phyloP scores from a whole-genome alignment of 2,888 invertebrate genomes.

The Ceraclea dissimilis region DNA sequence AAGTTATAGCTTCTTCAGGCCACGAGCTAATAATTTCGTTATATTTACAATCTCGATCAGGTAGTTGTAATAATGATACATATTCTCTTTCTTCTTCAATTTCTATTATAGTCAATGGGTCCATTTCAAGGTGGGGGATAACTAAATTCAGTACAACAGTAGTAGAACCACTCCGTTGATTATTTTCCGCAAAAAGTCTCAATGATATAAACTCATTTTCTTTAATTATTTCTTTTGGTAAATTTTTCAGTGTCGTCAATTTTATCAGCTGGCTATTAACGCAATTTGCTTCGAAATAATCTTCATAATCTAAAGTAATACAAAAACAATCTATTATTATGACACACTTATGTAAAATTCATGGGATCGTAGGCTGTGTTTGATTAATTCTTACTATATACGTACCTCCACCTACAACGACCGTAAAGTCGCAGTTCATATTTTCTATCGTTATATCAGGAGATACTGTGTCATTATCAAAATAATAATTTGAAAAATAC shows the following conservation, averaged over 20 bases:
- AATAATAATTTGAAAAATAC: background rate
- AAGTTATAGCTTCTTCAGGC: conserved; percentile 36
- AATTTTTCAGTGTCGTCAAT: background rate
- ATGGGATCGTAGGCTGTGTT: too few relatives aligned
- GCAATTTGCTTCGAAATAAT: background rate
- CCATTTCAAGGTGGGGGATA: conserved; percentile 24
- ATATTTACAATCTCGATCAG: conserved; percentile 27
- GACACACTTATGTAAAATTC: too few relatives aligned
- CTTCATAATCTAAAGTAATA: background rate
- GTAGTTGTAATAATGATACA: conserved; percentile 34
- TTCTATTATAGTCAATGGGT: conserved; percentile 38
- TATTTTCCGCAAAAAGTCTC: background rate
- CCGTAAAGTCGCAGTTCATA: background rate
- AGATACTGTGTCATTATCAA: background rate
- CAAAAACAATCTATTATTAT: background rate
- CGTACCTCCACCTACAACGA: conserved; percentile 31
- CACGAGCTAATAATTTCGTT: conserved; percentile 32
- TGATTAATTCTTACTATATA: conserved; percentile 25
- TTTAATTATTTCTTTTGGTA: background rate
- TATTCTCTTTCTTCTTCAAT: conserved; percentile 38
- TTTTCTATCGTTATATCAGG: background rate
- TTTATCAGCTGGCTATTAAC: background rate
- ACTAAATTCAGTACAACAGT: background rate
- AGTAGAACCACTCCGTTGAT: background rate
- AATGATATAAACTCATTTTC: background rate